These are phyloP conservation scores for Carabus problematicus DNA, from an alignment of 2,888 invertebrate species.

Conservation along the genomic window DNA sequence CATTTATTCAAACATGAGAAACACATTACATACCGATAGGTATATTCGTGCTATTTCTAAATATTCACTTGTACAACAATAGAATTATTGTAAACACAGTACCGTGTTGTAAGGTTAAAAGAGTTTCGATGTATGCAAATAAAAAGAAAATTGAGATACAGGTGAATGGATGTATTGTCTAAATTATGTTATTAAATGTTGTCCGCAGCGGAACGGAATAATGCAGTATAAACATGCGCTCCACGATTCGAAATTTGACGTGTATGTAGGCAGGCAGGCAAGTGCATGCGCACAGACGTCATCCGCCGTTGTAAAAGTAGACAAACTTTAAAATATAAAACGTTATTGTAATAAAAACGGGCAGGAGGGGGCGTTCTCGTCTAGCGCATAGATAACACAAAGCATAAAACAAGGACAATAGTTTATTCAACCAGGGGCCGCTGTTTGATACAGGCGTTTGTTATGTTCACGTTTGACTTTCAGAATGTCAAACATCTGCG, in stretches of 20 bases:
- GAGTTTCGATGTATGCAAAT: not conserved
- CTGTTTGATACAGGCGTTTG: slow-evolving; percentile 24
- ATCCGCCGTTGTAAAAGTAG: not conserved
- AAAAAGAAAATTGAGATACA: no score
- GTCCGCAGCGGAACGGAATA: no score
- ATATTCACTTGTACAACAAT: not conserved
- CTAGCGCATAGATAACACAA: slow-evolving; percentile 16
- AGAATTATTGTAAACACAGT: not conserved
- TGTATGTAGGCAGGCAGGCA: slow-evolving; percentile 4
- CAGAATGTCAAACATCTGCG: slow-evolving; percentile 29
- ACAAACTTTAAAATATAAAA: slow-evolving; percentile 8
- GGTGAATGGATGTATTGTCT: no score
- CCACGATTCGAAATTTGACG: no score
- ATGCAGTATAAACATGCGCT: no score
- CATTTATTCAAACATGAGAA: no score
- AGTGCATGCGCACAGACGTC: slow-evolving; percentile 1
- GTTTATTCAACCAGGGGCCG: slow-evolving; percentile 41
- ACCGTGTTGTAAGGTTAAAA: not conserved
- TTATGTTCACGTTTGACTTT: slow-evolving; percentile 33
- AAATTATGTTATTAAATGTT: no score
- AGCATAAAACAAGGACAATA: slow-evolving; percentile 37
- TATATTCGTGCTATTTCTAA: not conserved
- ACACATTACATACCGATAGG: not conserved
- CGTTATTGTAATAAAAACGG: not conserved
- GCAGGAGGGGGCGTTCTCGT: slow-evolving; percentile 11